phyloP scores from a whole-genome alignment of 2,113 vertebrate genomes.

The Buteo buteo region DNA sequence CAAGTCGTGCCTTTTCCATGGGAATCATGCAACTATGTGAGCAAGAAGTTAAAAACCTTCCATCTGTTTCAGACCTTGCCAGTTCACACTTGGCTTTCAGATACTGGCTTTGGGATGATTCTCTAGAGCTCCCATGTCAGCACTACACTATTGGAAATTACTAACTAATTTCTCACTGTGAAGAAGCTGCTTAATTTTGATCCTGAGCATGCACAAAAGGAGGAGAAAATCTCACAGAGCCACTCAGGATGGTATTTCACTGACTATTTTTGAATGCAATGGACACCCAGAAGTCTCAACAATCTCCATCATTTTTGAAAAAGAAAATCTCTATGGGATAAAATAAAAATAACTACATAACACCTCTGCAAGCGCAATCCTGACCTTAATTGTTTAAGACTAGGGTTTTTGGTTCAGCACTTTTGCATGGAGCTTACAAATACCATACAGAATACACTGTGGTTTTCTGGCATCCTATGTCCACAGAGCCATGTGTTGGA shows the following conservation, averaged over 20 bases:
- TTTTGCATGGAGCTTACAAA: background rate
- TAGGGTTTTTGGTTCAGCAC: background rate
- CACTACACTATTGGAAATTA: background rate
- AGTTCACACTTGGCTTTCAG: background rate
- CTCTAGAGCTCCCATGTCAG: background rate
- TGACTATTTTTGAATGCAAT: background rate
- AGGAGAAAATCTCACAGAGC: background rate
- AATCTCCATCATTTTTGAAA: background rate
- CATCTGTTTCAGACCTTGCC: background rate
- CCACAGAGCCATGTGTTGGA: background rate
- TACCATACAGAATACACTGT: background rate
- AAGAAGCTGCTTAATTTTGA: background rate
- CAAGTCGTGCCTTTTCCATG: background rate
- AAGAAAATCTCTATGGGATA: background rate
- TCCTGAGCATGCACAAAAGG: background rate
- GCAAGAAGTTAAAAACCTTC: background rate
- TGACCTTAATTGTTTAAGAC: background rate
- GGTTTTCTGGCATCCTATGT: background rate
- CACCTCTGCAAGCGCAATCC: background rate
- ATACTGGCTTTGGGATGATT: background rate
- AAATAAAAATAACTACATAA: background rate
- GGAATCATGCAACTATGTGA: background rate
- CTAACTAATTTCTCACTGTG: background rate
- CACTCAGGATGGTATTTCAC: fast-evolving
- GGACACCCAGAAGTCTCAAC: background rate